Percentiles rank a stretch among this genome's conserved stretches.
Evolutionary conservation across 1,140 invertebrate genomes (phyloP).

Genomic region (Propsilocerus akamusi): DNA sequence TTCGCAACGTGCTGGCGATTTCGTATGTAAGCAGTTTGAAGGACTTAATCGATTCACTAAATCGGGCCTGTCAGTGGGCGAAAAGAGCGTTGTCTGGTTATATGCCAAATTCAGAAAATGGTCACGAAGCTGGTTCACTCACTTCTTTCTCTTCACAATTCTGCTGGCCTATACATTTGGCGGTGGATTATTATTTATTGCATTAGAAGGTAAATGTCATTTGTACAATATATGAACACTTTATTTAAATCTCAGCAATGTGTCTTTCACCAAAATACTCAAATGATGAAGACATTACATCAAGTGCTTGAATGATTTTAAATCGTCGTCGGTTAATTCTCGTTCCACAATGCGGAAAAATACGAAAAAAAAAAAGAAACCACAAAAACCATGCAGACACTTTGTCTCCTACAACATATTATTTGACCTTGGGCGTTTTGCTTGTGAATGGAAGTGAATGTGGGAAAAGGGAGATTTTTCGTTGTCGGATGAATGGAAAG

Average conservation of each 20-base stretch:
- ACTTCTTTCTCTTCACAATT: constrained; percentile 62
- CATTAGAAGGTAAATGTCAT: constrained; percentile 45
- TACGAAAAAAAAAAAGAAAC: too few species aligned
- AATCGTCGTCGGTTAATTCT: too few species aligned
- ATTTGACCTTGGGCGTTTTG: too few species aligned
- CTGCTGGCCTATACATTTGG: constrained; percentile 56
- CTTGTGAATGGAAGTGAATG: too few species aligned
- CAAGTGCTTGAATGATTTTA: too few species aligned
- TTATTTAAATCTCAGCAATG: constrained; percentile 11
- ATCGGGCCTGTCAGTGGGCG: constrained; percentile 58
- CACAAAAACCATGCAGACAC: too few species aligned
- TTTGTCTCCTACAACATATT: too few species aligned
- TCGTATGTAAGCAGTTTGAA: constrained; percentile 54
- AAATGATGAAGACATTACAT: constrained; percentile 9
- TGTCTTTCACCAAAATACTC: constrained; percentile 14
- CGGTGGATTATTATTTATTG: constrained; percentile 55
- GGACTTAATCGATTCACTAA: constrained; percentile 62
- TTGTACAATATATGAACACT: neutral
- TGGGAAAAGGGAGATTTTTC: too few species aligned
- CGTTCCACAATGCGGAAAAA: too few species aligned
- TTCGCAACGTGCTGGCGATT: constrained; percentile 44
- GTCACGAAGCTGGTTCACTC: constrained; percentile 73
- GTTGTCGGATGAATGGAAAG: too few species aligned
- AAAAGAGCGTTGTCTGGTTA: constrained; percentile 60
- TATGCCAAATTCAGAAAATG: constrained; percentile 55